These are phyloP conservation scores for Falco peregrinus DNA, from an alignment of 2,797 vertebrate species.

Conservation along the genomic window DNA sequence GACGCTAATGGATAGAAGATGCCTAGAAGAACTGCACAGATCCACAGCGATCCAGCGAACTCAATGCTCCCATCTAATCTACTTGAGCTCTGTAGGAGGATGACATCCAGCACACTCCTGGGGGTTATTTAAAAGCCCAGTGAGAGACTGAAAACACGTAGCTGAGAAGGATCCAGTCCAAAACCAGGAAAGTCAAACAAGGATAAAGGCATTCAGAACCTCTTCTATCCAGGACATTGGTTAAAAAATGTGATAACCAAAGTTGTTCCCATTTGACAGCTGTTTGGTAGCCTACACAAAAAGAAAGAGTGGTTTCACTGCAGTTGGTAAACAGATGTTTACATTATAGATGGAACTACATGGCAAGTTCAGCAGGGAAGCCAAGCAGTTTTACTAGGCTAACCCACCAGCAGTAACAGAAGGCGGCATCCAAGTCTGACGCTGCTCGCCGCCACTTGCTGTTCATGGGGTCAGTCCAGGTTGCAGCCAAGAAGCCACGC, in stretches of 20 bases:
- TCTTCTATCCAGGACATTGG: neutral
- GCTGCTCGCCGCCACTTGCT: neutral
- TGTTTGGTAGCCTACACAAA: conserved; percentile 17
- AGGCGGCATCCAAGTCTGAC: neutral
- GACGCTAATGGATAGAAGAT: neutral
- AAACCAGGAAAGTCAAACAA: neutral
- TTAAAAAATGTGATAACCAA: neutral
- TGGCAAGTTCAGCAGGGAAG: conserved; percentile 5
- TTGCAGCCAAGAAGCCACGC: neutral
- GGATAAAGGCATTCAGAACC: neutral
- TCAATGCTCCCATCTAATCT: neutral
- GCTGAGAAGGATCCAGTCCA: neutral
- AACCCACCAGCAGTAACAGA: neutral
- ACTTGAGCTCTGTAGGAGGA: neutral
- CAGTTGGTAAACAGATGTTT: conserved; percentile 40
- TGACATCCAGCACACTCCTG: neutral
- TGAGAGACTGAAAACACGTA: neutral
- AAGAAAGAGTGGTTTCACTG: neutral
- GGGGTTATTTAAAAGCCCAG: neutral
- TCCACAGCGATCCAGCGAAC: neutral
- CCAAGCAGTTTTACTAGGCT: conserved; percentile 12
- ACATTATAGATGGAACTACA: neutral
- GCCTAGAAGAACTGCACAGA: neutral
- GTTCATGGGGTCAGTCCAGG: neutral
- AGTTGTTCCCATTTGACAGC: neutral